Evolutionary conservation across 2,113 vertebrate species (phyloP).

Genomic region (Spheniscus mendiculus): DNA sequence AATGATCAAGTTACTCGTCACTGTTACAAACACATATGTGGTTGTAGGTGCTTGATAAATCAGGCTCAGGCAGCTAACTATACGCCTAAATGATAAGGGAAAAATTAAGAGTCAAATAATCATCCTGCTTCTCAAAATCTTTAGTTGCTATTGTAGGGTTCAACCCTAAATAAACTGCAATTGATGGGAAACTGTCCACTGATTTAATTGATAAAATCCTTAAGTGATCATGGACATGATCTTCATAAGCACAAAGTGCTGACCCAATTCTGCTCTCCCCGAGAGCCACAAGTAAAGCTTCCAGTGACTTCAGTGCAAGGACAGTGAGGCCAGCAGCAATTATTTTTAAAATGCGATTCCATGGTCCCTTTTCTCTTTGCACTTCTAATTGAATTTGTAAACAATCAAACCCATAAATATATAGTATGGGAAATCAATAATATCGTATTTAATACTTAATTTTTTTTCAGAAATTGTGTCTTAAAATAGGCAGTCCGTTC

Average conservation of each 20-base stretch:
- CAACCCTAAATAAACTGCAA: background rate
- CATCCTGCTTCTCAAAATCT: background rate
- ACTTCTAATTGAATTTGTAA: background rate
- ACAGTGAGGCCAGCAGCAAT: background rate
- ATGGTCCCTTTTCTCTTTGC: background rate
- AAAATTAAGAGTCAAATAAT: background rate
- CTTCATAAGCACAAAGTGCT: background rate
- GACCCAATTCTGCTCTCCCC: background rate
- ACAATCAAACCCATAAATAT: background rate
- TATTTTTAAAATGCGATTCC: background rate
- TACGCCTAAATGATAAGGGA: background rate
- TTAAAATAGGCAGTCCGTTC: background rate
- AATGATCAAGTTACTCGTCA: background rate
- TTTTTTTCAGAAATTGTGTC: background rate
- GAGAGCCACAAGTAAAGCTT: background rate
- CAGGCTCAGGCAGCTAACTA: background rate
- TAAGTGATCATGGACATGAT: background rate
- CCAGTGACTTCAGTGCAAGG: background rate
- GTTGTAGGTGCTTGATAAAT: background rate
- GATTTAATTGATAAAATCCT: background rate
- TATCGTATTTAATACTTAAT: background rate
- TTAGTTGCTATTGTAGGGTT: background rate
- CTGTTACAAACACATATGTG: background rate
- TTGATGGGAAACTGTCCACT: background rate
- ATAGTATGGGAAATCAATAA: background rate